A percentile compares a stretch with the other conserved stretches of the same genome.
Conservation (phyloP, 2,113 vertebrate species). For the Gracilinanus agilis region DNA sequence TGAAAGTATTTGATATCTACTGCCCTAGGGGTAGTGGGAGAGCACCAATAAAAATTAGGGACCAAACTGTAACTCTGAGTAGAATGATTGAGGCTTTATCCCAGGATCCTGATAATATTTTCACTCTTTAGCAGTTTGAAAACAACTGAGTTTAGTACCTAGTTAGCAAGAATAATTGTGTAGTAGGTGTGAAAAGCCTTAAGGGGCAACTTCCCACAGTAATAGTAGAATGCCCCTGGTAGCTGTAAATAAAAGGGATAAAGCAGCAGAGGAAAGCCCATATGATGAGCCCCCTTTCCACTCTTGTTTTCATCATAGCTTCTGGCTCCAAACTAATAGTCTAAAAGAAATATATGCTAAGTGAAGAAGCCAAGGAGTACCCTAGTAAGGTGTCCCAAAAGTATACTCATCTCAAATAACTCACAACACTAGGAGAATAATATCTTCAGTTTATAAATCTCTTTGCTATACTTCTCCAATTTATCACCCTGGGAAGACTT, state of each 20-base stretch:
- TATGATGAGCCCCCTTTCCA: not conserved
- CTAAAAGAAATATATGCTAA: not conserved
- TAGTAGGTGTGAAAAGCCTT: not conserved
- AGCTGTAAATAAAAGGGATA: not conserved
- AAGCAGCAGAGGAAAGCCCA: not conserved
- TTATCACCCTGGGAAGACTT: not conserved
- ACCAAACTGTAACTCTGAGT: not conserved
- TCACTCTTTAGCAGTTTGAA: not conserved
- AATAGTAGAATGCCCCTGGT: not conserved
- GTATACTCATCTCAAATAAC: not conserved
- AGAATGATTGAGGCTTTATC: not conserved
- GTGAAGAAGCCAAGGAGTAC: not conserved
- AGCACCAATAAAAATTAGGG: not conserved
- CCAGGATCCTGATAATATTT: not conserved
- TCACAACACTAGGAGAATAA: not conserved
- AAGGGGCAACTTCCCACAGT: not conserved
- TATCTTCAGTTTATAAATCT: not conserved
- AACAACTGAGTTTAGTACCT: not conserved
- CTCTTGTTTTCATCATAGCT: not conserved
- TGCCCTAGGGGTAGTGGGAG: not conserved
- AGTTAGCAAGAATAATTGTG: not conserved
- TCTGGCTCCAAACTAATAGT: not conserved
- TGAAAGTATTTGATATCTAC: not conserved
- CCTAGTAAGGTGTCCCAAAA: not conserved
- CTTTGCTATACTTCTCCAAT: not conserved